These are phyloP conservation scores for Homarus americanus DNA, from an alignment of 1,140 invertebrate genomes.

Conservation along the genomic window DNA sequence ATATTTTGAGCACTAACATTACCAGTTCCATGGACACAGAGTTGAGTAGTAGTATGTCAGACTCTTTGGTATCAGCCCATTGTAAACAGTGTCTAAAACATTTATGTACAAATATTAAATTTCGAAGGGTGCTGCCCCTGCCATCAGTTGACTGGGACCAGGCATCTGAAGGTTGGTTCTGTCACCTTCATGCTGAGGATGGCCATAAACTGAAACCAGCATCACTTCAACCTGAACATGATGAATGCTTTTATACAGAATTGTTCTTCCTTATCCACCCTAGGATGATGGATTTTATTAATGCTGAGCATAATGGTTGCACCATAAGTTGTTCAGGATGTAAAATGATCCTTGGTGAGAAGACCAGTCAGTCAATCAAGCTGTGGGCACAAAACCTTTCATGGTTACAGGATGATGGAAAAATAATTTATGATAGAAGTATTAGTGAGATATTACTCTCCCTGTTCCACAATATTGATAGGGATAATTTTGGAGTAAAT, in stretches of 20 bases:
- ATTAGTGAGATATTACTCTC: constrained; percentile 31
- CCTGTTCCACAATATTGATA: constrained; percentile 53
- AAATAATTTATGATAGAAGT: constrained; percentile 15
- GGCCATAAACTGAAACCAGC: constrained; percentile 51
- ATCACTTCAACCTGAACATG: constrained; percentile 33
- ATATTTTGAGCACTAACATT: constrained; percentile 17
- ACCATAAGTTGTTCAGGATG: constrained; percentile 27
- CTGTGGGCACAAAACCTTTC: constrained; percentile 46
- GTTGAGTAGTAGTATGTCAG: not conserved
- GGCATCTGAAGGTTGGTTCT: constrained; percentile 64
- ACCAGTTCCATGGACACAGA: not conserved
- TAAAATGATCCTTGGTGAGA: constrained; percentile 23
- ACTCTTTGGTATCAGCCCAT: not conserved
- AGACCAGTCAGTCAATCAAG: constrained; percentile 20
- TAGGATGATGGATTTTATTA: constrained; percentile 5
- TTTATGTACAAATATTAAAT: constrained; percentile 8
- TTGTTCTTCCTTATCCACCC: constrained; percentile 40
- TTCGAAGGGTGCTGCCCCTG: constrained; percentile 47
- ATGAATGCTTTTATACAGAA: constrained; percentile 65
- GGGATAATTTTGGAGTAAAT: constrained; percentile 62
- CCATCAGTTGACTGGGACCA: constrained; percentile 65
- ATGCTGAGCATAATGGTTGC: not conserved
- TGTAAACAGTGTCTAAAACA: constrained; percentile 34
- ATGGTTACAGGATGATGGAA: constrained; percentile 20
- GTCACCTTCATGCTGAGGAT: constrained; percentile 45